These are phyloP conservation scores for Oenanthe melanoleuca DNA, from an alignment of 2,113 vertebrate genomes.

Conservation along the genomic window DNA sequence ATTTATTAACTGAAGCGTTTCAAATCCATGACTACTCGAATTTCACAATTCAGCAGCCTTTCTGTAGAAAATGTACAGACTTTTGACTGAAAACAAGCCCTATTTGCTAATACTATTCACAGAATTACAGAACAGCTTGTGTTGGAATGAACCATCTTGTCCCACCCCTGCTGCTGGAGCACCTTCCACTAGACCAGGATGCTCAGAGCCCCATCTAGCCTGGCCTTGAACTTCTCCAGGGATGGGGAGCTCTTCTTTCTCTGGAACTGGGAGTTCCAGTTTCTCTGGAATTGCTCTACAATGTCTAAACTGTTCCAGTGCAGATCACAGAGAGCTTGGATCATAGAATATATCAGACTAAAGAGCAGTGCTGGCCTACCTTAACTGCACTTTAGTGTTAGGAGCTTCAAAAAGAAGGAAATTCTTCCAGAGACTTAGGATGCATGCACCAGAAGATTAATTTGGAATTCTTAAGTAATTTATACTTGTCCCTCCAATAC, in stretches of 20 bases:
- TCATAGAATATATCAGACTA: background rate
- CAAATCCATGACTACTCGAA: background rate
- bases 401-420: background rate
- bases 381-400: background rate
- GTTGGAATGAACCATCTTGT: background rate
- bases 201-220: background rate
- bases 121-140: background rate
- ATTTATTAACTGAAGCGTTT: background rate
- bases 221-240: background rate
- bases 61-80: background rate
- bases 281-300: background rate
- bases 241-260: background rate
- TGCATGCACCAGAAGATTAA: background rate
- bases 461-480: background rate
- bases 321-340: background rate
- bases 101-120: background rate
- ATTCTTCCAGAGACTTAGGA: background rate
- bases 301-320: background rate
- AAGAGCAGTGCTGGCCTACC: background rate
- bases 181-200: no score
- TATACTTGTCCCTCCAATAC: background rate
- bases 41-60: background rate
- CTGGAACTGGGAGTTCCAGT: background rate
- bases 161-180: background rate
- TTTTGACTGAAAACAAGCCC: background rate